Evolutionary conservation across 2,113 vertebrate species (phyloP).

Genomic region (Mastomys coucha): DNA sequence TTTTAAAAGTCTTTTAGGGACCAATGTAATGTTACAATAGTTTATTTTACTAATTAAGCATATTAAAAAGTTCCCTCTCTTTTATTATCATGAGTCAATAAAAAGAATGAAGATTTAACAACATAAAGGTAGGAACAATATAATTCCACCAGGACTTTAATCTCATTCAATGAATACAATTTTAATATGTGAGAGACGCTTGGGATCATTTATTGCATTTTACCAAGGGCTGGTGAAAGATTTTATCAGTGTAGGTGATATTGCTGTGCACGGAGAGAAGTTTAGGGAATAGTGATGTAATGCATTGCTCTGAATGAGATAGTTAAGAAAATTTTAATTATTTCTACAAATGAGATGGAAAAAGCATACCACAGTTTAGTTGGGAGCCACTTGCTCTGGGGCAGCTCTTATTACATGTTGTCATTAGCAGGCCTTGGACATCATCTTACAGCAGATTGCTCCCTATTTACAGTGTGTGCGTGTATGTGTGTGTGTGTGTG

Average conservation of each 20-base stretch:
- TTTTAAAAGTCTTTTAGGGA: not conserved
- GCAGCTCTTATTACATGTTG: not conserved
- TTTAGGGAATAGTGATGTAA: slow-evolving; percentile 2
- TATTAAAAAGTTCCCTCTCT: not conserved
- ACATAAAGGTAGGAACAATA: not conserved
- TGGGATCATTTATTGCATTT: slow-evolving; percentile 5
- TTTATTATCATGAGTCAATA: not conserved
- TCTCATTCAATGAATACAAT: not conserved
- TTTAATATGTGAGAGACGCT: not conserved
- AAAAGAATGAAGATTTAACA: slow-evolving; percentile 17
- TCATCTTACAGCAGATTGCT: not conserved
- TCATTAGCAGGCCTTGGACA: not conserved
- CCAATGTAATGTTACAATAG: not conserved
- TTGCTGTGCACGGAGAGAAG: not conserved
- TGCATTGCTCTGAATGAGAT: not conserved
- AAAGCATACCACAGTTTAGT: not conserved
- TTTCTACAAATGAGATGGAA: not conserved
- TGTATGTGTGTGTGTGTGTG: not conserved
- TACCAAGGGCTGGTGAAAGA: not conserved
- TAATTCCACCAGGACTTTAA: not conserved
- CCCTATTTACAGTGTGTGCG: not conserved
- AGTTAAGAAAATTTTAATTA: slow-evolving; percentile 23
- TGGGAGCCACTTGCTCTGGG: not conserved
- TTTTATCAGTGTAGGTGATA: not conserved
- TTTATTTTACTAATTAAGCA: slow-evolving; percentile 46